phyloP scores from a whole-genome alignment of 1,140 invertebrate genomes.

The Tenebrio molitor region DNA sequence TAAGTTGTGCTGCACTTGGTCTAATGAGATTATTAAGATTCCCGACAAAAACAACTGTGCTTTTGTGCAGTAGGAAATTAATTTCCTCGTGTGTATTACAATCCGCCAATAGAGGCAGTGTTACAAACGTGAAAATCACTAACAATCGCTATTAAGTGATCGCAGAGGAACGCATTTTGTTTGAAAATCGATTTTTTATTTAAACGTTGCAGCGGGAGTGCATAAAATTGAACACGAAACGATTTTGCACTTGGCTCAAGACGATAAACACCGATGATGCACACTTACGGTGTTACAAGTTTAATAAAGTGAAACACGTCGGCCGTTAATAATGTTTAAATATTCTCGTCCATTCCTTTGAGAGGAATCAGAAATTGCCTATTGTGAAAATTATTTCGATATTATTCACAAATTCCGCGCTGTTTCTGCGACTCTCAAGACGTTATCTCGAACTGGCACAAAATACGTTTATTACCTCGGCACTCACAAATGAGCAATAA shows the following conservation, averaged over 20 bases:
- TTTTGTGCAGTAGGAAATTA: conserved; percentile 21
- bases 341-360: too few species aligned
- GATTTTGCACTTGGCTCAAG: too few species aligned
- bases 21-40: conserved; percentile 35
- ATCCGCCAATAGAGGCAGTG: background rate
- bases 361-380: too few species aligned
- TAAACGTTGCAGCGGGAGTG: background rate
- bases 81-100: background rate
- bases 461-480: conserved; percentile 12
- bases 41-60: background rate
- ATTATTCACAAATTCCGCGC: too few species aligned
- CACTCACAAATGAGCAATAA: conserved; percentile 10
- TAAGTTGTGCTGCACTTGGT: conserved; percentile 3
- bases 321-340: too few species aligned
- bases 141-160: background rate
- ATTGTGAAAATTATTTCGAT: too few species aligned
- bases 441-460: background rate
- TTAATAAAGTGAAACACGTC: too few species aligned
- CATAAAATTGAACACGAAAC: too few species aligned
- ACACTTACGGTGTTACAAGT: too few species aligned
- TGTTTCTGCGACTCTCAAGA: too few species aligned
- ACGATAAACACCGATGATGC: too few species aligned
- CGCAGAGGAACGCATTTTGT: background rate
- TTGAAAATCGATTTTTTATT: conserved; percentile 14
- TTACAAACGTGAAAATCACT: conserved; percentile 1